These are phyloP conservation scores for Argynnis bischoffii DNA, from an alignment of 2,888 invertebrate species.

Conservation along the genomic window DNA sequence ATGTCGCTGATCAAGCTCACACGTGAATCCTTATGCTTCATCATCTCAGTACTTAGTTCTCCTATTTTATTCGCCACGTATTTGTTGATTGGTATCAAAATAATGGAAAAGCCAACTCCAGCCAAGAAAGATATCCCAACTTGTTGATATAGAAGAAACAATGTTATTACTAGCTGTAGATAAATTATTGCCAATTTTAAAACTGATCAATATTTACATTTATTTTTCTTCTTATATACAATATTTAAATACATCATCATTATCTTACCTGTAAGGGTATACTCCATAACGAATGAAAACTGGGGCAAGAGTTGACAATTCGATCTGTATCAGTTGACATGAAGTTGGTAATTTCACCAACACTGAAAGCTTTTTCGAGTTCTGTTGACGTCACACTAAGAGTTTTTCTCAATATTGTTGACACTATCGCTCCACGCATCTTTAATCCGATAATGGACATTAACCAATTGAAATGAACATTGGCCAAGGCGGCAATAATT, in stretches of 20 bases:
- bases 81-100: conserved; percentile 96
- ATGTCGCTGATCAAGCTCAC: conserved; percentile 94
- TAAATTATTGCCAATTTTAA: not conserved
- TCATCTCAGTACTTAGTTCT: conserved; percentile 90
- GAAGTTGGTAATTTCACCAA: conserved; percentile 96
- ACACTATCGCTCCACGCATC: conserved; percentile 92
- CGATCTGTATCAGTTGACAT: conserved; percentile 98
- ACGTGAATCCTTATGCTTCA: conserved; percentile 94
- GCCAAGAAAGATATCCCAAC: conserved; percentile 95
- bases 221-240: not conserved
- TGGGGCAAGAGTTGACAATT: conserved; percentile 96
- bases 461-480: conserved; percentile 94
- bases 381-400: conserved; percentile 74
- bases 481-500: conserved; percentile 85
- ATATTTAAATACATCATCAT: conserved; percentile 12
- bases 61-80: conserved; percentile 94
- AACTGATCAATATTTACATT: not conserved
- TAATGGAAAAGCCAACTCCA: conserved; percentile 91
- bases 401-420: conserved; percentile 84
- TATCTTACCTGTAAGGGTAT: conserved; percentile 91
- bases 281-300: conserved; percentile 98
- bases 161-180: conserved; percentile 88
- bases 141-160: conserved; percentile 93
- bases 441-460: conserved; percentile 92
- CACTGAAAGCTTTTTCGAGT: conserved; percentile 73